Evolutionary conservation across 2,797 vertebrate genomes (phyloP).

Genomic region (Sebastes diploproa): DNA sequence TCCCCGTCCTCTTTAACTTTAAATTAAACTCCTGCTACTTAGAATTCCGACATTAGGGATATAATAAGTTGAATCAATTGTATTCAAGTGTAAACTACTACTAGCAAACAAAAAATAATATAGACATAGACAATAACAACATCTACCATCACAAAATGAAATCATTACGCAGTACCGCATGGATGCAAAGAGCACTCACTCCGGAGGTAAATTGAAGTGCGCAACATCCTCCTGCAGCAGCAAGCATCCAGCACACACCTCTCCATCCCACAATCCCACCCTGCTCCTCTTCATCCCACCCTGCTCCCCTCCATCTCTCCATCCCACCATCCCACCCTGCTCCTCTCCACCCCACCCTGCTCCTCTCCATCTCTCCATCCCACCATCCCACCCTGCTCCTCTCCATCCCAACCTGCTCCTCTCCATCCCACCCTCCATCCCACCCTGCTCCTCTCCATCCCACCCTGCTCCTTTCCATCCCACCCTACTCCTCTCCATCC

Average conservation of each 20-base stretch:
- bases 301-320: constrained; percentile 25
- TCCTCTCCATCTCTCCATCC: constrained; percentile 8
- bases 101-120: neutral
- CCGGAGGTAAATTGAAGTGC: constrained; percentile 78
- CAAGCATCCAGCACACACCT: constrained; percentile 55
- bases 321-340: too few relatives aligned
- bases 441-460: neutral
- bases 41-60: neutral
- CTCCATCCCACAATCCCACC: constrained; percentile 48
- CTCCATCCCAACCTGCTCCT: too few relatives aligned
- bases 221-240: constrained; percentile 81
- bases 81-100: neutral
- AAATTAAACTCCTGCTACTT: neutral
- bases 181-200: constrained; percentile 51
- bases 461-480: too few relatives aligned
- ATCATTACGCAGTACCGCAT: constrained; percentile 45
- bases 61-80: neutral
- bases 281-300: constrained; percentile 40
- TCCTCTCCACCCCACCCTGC: too few relatives aligned
- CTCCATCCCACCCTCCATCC: constrained; percentile 42
- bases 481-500: too few relatives aligned
- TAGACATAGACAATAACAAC: neutral
- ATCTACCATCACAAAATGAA: neutral
- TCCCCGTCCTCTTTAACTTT: constrained; percentile 11
- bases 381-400: neutral